phyloP scores from a whole-genome alignment of 2,113 vertebrate genomes.

The Noctilio leporinus region DNA sequence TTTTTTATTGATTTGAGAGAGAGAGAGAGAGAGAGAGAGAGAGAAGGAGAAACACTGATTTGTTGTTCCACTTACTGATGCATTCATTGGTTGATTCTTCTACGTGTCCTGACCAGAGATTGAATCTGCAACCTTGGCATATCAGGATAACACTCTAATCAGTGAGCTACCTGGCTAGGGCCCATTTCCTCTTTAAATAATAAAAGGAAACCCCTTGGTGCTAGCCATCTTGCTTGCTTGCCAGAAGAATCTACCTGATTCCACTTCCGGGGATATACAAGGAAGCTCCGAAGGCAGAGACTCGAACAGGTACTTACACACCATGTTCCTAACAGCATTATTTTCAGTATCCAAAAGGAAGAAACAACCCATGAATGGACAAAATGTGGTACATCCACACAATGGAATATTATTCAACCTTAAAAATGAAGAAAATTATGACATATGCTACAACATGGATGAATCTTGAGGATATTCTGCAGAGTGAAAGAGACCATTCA shows the following conservation, averaged over 20 bases:
- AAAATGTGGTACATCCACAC: neutral
- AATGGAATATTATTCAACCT: fast-evolving
- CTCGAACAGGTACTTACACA: fast-evolving
- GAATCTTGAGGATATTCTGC: neutral
- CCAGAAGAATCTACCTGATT: fast-evolving
- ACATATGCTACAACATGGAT: fast-evolving
- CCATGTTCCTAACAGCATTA: fast-evolving
- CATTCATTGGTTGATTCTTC: neutral
- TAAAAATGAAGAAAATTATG: neutral
- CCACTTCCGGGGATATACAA: neutral
- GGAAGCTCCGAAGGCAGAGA: neutral
- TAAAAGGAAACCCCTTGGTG: neutral
- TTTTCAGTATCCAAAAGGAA: no score
- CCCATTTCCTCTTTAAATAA: neutral
- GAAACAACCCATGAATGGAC: fast-evolving
- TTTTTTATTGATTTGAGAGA: neutral
- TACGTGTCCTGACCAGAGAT: neutral
- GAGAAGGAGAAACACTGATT: neutral
- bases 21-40: neutral
- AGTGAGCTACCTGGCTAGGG: neutral
- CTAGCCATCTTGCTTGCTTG: neutral
- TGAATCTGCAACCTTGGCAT: neutral
- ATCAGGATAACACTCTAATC: neutral
- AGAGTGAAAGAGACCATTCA: neutral
- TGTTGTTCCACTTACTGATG: neutral